Percentiles rank a stretch among this genome's conserved stretches.
Evolutionary conservation across 2,888 invertebrate genomes (phyloP).

Genomic region (Cheilosia grossa): DNA sequence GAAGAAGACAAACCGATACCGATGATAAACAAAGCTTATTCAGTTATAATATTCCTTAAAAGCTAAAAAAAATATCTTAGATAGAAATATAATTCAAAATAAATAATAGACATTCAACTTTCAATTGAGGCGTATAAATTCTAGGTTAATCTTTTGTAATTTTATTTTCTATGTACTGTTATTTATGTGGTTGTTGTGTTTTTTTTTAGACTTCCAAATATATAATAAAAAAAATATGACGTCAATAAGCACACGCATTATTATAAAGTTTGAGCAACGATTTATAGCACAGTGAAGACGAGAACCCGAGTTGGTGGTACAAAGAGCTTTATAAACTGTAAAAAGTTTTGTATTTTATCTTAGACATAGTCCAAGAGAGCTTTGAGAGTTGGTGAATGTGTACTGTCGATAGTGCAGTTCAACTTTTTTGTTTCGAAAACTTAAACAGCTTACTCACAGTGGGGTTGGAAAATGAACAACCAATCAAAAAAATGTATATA

Average conservation of each 20-base stretch:
- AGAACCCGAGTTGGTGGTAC: not conserved
- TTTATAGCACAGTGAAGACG: not conserved
- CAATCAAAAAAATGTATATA: too few relatives aligned
- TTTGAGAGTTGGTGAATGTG: too few relatives aligned
- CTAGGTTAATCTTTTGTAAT: not conserved
- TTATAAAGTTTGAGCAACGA: not conserved
- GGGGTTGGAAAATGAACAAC: too few relatives aligned
- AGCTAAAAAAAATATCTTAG: slow-evolving; percentile 16
- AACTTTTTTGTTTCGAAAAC: not conserved
- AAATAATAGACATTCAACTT: slow-evolving; percentile 37
- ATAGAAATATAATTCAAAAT: slow-evolving; percentile 3
- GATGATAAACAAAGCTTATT: slow-evolving; percentile 32
- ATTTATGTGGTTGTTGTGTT: not conserved
- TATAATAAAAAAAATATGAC: not conserved
- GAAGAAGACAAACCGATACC: slow-evolving; percentile 47
- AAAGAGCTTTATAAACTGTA: not conserved
- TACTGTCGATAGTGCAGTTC: not conserved
- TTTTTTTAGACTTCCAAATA: not conserved
- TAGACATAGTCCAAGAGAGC: not conserved
- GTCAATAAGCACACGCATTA: not conserved
- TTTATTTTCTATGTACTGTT: not conserved
- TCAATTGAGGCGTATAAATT: slow-evolving; percentile 23
- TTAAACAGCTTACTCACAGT: too few relatives aligned
- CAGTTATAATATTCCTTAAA: not conserved
- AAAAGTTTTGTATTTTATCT: not conserved